Base-by-base conservation (phyloP, 2,888 invertebrate species). In the Aspidiotus destructor region DNA sequence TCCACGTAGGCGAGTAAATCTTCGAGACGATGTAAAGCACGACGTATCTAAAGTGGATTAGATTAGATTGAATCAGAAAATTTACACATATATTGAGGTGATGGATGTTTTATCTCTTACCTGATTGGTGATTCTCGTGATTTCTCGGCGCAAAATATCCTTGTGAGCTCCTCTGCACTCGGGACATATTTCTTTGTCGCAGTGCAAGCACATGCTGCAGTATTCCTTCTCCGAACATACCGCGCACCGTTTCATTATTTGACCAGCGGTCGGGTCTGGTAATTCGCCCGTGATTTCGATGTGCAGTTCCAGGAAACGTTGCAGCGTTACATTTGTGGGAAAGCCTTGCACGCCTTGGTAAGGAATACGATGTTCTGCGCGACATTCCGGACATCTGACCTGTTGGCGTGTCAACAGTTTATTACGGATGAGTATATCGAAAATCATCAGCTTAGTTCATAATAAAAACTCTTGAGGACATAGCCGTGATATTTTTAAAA, bases 371-470 rank as follows among this genome's bases (percentile, higher is more conserved):
- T 96, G 96, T 80, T 96, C 96, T 70, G 94, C 93, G 72, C 96
- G 86, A 78, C 97, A 97, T 85, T 97, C 96, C 76, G 97, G 97
- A 82, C 97, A 97, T 83, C 94, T 94, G 71, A 96, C 91, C 89
- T 89, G 58, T 48, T 48, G 10, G 28, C 5, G 28, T 28, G 1
- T 28, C 28, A 28, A 28, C 28, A 28, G 28, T 28, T 28, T 28
- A 28, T 28, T 28, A 28, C 28, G 1, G 1, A 28, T 28, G 28
- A 28, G 28, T 28, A 28, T 28, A 28, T 28, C 28, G 28, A 28
- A 28, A 5, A 3, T 28, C n/a, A n/a, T n/a, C n/a, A n/a, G n/a
- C n/a, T 13, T 11, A 3, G 10, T 48, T 48, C 2, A 6, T 11
- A n/a, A n/a, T 6, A 11, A 13, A n/a, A 3, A 48, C 6, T 48